These are phyloP conservation scores for Dermolepida albohirtum DNA, from an alignment of 2,888 invertebrate species.

Conservation along the genomic window DNA sequence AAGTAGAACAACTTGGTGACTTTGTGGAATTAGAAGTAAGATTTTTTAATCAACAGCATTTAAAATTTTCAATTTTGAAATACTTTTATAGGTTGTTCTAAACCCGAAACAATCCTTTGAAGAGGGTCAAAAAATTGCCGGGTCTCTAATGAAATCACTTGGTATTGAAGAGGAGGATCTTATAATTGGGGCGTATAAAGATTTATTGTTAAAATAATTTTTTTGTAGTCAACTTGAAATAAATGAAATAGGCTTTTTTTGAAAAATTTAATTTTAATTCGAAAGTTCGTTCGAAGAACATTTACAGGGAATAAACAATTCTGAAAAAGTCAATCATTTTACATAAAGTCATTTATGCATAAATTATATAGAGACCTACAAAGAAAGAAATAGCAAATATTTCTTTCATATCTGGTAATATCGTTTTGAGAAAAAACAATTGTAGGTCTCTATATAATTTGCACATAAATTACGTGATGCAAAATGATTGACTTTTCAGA, in stretches of 20 bases:
- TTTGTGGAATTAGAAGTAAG: conserved; percentile 88
- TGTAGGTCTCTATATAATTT: too few relatives aligned
- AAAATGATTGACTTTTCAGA: too few relatives aligned
- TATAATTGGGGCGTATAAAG: conserved; percentile 81
- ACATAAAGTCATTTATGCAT: too few relatives aligned
- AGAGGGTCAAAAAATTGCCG: conserved; percentile 78
- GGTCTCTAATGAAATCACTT: conserved; percentile 75
- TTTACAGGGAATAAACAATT: too few relatives aligned
- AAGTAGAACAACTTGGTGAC: conserved; percentile 81
- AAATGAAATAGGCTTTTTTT: too few relatives aligned
- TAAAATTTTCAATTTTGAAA: conserved; percentile 7
- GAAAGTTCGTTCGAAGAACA: not conserved
- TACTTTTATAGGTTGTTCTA: conserved; percentile 71
- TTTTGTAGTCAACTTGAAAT: too few relatives aligned
- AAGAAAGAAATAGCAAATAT: too few relatives aligned
- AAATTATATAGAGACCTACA: too few relatives aligned
- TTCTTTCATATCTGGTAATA: too few relatives aligned
- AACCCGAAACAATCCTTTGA: conserved; percentile 73
- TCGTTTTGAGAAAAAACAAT: too few relatives aligned
- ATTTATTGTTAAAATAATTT: conserved; percentile 67
- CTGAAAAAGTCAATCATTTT: too few relatives aligned
- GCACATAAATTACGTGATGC: too few relatives aligned
- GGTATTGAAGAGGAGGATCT: conserved; percentile 73
- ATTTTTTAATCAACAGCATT: not conserved
- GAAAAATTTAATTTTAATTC: not conserved